Base-by-base conservation (phyloP, 1,140 invertebrate genomes). In the Drosophila sucinea region DNA sequence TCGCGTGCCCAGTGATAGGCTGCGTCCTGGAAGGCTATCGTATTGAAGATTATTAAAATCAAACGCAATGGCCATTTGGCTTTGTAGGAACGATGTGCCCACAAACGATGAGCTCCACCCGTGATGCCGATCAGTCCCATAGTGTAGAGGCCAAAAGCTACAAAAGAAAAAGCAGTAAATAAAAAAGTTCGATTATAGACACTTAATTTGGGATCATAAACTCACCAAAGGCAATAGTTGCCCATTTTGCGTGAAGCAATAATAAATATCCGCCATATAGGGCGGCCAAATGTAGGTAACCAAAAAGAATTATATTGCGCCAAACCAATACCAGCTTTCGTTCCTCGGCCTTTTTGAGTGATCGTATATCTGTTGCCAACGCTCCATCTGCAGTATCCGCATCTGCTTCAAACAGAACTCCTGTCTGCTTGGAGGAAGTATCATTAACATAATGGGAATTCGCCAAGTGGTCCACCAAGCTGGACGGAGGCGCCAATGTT, bases 81-180 rank as follows among this genome's bases (percentile, higher is more conserved):
- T 93, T 98, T 98, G 93, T 98, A 99, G 0, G 97, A 95, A 79
- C 96, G 95, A 92, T 99, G 98, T 1, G 98, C 94, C 98, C 98
- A 99, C 25, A 99, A 93, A 77, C 98, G 94, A 91, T 99, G 98
- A 4, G 97, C 97, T 10, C 98, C 98, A 17, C 97, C 98, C 5
- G 98, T 99, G 55, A 99, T 96, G 11, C 97, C 97, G 4, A 97
- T 83, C 10, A 96, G 97, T 32, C 94, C 94, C 62, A 94, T 91
- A 54, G 95, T 92, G 91, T 97, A 97, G 0, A 89, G 67, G 0
- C 58, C 29, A 7, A 77, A 67, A 6, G 81, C 83, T 87, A 40
- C 0, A 69, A 62, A 33, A 44, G 51, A 51, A 4, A 51, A 11
- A 54, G 4, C 10, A 23, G 29, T 1, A 6, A 60, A 3, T 30